Evolutionary conservation across 2,113 vertebrate genomes (phyloP).

Genomic region (Theristicus caerulescens): DNA sequence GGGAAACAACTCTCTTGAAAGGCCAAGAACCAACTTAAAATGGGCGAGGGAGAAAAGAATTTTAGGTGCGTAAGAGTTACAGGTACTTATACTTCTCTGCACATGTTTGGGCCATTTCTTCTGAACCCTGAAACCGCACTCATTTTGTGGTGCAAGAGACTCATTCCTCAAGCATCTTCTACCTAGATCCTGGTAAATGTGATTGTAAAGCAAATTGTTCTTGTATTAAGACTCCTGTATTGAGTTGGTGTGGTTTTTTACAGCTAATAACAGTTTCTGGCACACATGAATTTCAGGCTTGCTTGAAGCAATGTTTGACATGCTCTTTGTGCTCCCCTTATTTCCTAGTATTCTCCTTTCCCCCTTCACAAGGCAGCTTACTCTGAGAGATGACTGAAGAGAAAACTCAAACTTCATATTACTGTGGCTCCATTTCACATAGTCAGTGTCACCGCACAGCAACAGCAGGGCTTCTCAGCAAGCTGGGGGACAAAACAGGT

Average conservation of each 20-base stretch:
- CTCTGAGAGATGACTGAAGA: not conserved
- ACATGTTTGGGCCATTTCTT: not conserved
- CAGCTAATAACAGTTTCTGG: not conserved
- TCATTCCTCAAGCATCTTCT: not conserved
- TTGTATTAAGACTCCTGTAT: not conserved
- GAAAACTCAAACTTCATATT: not conserved
- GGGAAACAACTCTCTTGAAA: not conserved
- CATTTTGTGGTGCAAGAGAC: not conserved
- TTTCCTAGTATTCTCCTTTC: not conserved
- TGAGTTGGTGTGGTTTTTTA: not conserved
- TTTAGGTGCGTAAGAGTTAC: not conserved
- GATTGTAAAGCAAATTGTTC: not conserved
- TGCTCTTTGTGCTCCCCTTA: not conserved
- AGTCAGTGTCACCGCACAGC: not conserved
- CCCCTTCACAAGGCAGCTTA: not conserved
- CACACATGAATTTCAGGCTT: not conserved
- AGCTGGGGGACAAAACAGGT: not conserved
- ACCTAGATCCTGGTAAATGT: not conserved
- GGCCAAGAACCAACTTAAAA: not conserved
- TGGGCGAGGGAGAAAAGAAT: not conserved
- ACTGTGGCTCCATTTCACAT: not conserved
- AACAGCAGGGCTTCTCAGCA: not conserved
- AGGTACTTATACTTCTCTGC: not conserved
- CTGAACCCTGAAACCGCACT: not conserved
- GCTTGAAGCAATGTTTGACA: not conserved